Evolutionary conservation across 2,797 vertebrate species (phyloP).

Genomic region (Anguilla anguilla): DNA sequence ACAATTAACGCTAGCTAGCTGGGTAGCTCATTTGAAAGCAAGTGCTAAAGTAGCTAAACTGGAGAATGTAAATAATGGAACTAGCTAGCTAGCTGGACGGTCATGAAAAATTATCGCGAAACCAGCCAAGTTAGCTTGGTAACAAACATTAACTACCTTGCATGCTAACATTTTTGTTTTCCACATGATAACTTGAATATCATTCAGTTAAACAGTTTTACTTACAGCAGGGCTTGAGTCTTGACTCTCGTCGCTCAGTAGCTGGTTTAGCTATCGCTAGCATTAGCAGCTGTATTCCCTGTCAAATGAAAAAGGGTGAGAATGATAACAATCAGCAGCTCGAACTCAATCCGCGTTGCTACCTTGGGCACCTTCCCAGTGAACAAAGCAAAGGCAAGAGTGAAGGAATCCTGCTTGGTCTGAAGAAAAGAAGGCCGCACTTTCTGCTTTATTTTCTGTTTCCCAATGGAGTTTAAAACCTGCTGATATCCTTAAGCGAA

Average conservation of each 20-base stretch:
- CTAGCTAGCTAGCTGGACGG: background rate
- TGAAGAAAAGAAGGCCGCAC: background rate
- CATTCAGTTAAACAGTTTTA: background rate
- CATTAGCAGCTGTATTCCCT: background rate
- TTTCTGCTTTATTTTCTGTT: background rate
- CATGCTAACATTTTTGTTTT: background rate
- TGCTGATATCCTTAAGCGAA: background rate
- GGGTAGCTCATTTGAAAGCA: background rate
- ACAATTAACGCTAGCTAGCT: background rate
- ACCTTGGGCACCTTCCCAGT: background rate
- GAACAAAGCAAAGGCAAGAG: constrained; percentile 7
- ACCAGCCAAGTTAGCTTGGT: constrained; percentile 38
- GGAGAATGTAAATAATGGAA: background rate
- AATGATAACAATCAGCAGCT: constrained; percentile 1
- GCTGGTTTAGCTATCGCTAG: background rate
- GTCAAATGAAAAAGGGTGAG: background rate
- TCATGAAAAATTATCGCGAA: background rate
- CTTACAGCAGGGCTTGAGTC: constrained; percentile 2
- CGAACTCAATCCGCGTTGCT: background rate
- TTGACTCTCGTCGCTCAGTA: background rate
- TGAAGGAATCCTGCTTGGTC: background rate
- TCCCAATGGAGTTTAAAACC: background rate
- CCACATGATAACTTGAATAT: background rate
- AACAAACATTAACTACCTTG: constrained; percentile 12
- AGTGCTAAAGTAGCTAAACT: background rate